phyloP scores from a whole-genome alignment of 2,888 invertebrate genomes.

The Nomada ferruginata region DNA sequence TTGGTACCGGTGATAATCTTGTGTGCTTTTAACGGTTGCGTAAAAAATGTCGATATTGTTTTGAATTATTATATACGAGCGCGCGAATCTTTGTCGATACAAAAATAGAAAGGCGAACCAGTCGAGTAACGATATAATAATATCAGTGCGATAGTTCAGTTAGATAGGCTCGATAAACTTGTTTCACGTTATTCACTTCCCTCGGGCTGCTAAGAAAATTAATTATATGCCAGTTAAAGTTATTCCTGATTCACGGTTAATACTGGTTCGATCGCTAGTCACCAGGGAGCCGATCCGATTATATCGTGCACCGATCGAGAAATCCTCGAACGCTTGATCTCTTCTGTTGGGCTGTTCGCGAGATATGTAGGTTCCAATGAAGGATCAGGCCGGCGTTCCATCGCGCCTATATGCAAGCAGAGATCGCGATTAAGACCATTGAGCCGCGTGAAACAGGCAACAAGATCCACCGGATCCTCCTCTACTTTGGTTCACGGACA shows the following conservation, averaged over 20 bases:
- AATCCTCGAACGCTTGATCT: conserved; percentile 59
- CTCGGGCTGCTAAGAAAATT: neutral
- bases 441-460: conserved; percentile 15
- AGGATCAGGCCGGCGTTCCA: conserved; percentile 14
- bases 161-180: neutral
- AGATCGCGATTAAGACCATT: conserved; percentile 50
- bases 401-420: conserved; percentile 7
- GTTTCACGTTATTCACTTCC: neutral
- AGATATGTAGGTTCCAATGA: conserved; percentile 29
- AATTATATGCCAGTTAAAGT: conserved; percentile 4
- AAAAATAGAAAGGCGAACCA: too few relatives aligned
- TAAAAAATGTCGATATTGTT: too few relatives aligned
- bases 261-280: conserved; percentile 57
- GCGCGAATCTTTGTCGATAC: too few relatives aligned
- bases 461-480: neutral
- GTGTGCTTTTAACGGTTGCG: neutral
- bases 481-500: neutral
- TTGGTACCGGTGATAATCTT: neutral
- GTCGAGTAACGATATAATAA: neutral
- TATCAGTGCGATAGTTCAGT: too few relatives aligned
- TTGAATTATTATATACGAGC: too few relatives aligned
- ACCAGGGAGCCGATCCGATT: conserved; percentile 76
- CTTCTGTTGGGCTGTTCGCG: conserved; percentile 20
- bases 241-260: conserved; percentile 25
- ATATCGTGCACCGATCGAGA: conserved; percentile 66